phyloP scores from a whole-genome alignment of 2,888 invertebrate species.

The Eilema griseolum region DNA sequence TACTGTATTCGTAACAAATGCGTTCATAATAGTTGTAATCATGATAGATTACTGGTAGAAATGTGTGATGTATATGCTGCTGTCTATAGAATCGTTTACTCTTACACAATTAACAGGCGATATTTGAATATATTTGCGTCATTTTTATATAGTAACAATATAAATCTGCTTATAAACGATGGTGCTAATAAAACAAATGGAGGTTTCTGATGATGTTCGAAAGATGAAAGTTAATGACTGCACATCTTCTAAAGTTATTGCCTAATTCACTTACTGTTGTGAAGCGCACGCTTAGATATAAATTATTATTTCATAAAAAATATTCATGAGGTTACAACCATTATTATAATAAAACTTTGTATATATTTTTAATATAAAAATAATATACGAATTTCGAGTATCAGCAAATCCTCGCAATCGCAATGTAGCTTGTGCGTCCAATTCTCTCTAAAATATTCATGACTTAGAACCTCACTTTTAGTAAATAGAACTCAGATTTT shows the following conservation, averaged over 20 bases:
- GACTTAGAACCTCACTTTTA: too few relatives aligned
- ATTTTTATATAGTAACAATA: constrained; percentile 72
- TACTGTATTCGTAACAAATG: constrained; percentile 52
- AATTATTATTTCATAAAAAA: constrained; percentile 34
- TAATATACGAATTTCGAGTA: too few relatives aligned
- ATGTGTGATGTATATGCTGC: constrained; percentile 76
- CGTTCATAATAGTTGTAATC: constrained; percentile 50
- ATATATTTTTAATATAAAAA: neutral
- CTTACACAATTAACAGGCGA: constrained; percentile 80
- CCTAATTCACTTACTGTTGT: constrained; percentile 42
- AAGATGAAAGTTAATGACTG: constrained; percentile 69
- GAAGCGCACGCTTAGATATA: constrained; percentile 32
- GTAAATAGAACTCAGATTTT: too few relatives aligned
- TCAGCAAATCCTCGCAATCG: too few relatives aligned
- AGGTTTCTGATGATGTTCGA: constrained; percentile 55
- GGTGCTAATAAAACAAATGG: constrained; percentile 69
- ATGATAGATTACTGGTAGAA: constrained; percentile 59
- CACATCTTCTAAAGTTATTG: constrained; percentile 45
- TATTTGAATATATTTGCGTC: constrained; percentile 84
- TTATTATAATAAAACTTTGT: neutral
- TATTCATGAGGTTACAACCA: neutral
- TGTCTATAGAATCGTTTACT: constrained; percentile 76
- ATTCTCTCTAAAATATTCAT: too few relatives aligned
- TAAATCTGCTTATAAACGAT: constrained; percentile 79
- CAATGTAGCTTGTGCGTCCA: too few relatives aligned